These are phyloP conservation scores for Drosophila carrolli DNA, from an alignment of 1,140 invertebrate species.

Conservation along the genomic window DNA sequence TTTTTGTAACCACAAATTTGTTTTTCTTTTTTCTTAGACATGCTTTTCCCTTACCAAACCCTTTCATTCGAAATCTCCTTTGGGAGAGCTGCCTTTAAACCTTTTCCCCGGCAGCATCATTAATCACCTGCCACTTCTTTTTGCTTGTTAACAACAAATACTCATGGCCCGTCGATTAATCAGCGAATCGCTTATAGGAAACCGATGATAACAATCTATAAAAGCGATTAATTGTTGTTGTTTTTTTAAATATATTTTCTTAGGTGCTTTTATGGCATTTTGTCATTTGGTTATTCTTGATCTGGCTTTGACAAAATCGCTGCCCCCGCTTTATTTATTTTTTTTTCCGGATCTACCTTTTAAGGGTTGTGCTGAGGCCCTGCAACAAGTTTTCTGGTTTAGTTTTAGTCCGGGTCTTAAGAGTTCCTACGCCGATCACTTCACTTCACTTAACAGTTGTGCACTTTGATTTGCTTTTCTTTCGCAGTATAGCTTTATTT, in stretches of 20 bases:
- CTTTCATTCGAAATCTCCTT: background rate
- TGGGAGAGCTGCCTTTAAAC: background rate
- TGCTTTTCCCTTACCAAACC: background rate
- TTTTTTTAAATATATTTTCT: slow-evolving; percentile 3
- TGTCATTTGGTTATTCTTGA: slow-evolving; percentile 21
- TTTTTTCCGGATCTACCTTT: slow-evolving; percentile 12
- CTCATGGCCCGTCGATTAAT: slow-evolving; percentile 24
- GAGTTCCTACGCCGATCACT: slow-evolving; percentile 30
- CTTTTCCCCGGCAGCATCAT: background rate
- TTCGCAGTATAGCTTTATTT: background rate
- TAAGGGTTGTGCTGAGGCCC: slow-evolving; percentile 8
- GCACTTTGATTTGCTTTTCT: slow-evolving; percentile 45
- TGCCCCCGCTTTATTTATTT: slow-evolving; percentile 7
- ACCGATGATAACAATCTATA: slow-evolving; percentile 58
- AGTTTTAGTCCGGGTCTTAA: slow-evolving; percentile 3
- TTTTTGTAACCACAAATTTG: background rate
- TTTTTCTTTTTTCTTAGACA: background rate
- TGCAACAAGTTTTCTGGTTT: slow-evolving; percentile 31
- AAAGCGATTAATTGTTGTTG: slow-evolving; percentile 43
- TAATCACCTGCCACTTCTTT: slow-evolving; percentile 1
- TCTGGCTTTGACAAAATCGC: slow-evolving; percentile 11
- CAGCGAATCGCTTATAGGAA: slow-evolving; percentile 54
- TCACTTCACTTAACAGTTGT: slow-evolving; percentile 33
- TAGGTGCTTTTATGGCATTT: slow-evolving; percentile 24
- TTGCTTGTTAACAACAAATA: slow-evolving; percentile 15